phyloP scores from a whole-genome alignment of 2,797 vertebrate species.

The Cercopithecus neglectus region DNA sequence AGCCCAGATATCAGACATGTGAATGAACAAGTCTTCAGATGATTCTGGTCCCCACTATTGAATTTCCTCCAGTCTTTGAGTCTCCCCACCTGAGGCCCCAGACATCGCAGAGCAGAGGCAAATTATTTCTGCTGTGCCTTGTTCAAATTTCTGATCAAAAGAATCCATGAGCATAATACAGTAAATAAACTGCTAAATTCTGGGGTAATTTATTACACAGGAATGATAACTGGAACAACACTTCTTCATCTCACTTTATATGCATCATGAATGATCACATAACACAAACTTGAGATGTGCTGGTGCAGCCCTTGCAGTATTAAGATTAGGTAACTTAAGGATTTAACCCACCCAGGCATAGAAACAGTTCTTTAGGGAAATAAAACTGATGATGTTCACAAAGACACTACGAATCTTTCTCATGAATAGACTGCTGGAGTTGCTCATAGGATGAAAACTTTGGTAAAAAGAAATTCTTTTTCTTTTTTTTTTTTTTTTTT shows the following conservation, averaged over 20 bases:
- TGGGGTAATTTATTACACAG: neutral
- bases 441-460: neutral
- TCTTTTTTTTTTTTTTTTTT: too few relatives aligned
- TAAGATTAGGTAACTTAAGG: neutral
- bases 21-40: neutral
- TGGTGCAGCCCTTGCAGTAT: neutral
- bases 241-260: neutral
- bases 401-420: neutral
- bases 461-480: neutral
- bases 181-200: neutral
- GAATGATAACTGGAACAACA: neutral
- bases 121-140: neutral
- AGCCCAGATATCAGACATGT: neutral
- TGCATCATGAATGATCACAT: neutral
- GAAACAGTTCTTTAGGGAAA: neutral
- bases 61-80: neutral
- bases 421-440: neutral
- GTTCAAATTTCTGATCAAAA: neutral
- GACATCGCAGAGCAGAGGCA: neutral
- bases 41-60: too few relatives aligned
- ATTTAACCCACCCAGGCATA: neutral
- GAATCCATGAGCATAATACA: neutral
- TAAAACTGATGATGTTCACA: neutral
- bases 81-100: neutral
- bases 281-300: neutral